Percentiles rank a stretch among this genome's conserved stretches.
Conservation (phyloP, 2,113 vertebrate species). For the Collichthys lucidus region DNA sequence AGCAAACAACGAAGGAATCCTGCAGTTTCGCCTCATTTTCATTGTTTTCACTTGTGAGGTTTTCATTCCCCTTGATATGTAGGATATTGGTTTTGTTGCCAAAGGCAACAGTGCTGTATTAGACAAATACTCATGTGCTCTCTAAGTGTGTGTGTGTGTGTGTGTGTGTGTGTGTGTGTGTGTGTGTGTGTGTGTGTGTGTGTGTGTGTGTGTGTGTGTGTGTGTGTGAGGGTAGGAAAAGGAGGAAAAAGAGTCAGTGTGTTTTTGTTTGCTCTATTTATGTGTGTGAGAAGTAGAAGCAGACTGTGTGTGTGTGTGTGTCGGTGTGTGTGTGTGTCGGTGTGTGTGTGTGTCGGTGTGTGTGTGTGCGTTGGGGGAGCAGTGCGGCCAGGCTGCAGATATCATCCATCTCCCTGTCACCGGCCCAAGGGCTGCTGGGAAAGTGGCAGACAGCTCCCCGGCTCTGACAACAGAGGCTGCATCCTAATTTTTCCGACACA, state of each 20-base stretch:
- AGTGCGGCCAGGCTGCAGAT: slow-evolving; percentile 88
- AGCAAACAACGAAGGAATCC: slow-evolving; percentile 61
- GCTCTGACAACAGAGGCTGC: slow-evolving; percentile 89
- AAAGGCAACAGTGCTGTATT: slow-evolving; percentile 61
- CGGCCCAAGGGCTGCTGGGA: slow-evolving; percentile 90
- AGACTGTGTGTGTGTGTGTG: slow-evolving; percentile 36
- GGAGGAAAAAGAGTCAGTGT: slow-evolving; percentile 34
- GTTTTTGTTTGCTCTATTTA: slow-evolving; percentile 21
- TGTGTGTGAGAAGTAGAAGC: slow-evolving; percentile 14
- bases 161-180: slow-evolving; percentile 37
- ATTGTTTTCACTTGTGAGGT: slow-evolving; percentile 67
- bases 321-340: neutral
- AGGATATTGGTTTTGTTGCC: slow-evolving; percentile 72
- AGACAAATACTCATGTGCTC: slow-evolving; percentile 66
- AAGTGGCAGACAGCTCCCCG: slow-evolving; percentile 90
- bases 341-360: slow-evolving; percentile 4
- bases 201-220: slow-evolving; percentile 11
- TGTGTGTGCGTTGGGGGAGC: slow-evolving; percentile 58
- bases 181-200: slow-evolving; percentile 37
- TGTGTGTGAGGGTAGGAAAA: slow-evolving; percentile 29
- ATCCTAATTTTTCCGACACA: slow-evolving; percentile 84
- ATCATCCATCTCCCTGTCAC: slow-evolving; percentile 98
- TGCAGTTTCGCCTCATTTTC: slow-evolving; percentile 48
- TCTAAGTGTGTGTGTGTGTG: slow-evolving; percentile 36
- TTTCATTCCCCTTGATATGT: slow-evolving; percentile 70